Percentiles rank a stretch among this genome's conserved stretches.
phyloP scores from a whole-genome alignment of 2,113 vertebrate species.

The Siniperca knerii region DNA sequence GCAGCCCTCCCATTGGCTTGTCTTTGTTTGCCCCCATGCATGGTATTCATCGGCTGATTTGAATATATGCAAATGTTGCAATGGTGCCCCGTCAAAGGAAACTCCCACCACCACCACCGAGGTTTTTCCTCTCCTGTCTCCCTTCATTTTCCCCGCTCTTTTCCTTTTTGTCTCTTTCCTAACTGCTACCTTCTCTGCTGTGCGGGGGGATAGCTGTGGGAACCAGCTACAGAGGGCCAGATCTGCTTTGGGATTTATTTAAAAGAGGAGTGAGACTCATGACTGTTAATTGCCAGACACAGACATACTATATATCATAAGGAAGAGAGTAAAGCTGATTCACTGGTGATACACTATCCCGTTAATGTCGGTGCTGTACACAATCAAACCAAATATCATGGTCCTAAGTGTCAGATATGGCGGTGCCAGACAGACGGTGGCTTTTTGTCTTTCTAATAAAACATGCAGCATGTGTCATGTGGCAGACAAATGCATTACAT shows the following conservation, averaged over 20 bases:
- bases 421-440: background rate
- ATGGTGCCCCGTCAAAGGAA: conserved; percentile 68
- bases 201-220: conserved; percentile 64
- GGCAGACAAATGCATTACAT: background rate
- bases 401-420: background rate
- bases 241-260: conserved; percentile 72
- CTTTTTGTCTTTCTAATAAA: background rate
- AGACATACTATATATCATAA: conserved; percentile 37
- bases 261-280: conserved; percentile 53
- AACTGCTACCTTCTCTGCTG: conserved; percentile 56
- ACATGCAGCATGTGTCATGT: conserved; percentile 12
- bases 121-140: conserved; percentile 11
- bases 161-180: conserved; percentile 61
- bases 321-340: background rate
- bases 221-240: conserved; percentile 63
- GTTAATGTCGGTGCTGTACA: conserved; percentile 14
- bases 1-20: conserved; percentile 72
- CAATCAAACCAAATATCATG: conserved; percentile 8
- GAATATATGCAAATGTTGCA: conserved; percentile 86
- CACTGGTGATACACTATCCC: background rate
- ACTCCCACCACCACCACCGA: conserved; percentile 51
- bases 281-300: conserved; percentile 65
- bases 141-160: conserved; percentile 69
- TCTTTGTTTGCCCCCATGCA: conserved; percentile 78
- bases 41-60: conserved; percentile 78